Evolutionary conservation across 1,140 invertebrate species (phyloP).

Genomic region (Apis mellifera): DNA sequence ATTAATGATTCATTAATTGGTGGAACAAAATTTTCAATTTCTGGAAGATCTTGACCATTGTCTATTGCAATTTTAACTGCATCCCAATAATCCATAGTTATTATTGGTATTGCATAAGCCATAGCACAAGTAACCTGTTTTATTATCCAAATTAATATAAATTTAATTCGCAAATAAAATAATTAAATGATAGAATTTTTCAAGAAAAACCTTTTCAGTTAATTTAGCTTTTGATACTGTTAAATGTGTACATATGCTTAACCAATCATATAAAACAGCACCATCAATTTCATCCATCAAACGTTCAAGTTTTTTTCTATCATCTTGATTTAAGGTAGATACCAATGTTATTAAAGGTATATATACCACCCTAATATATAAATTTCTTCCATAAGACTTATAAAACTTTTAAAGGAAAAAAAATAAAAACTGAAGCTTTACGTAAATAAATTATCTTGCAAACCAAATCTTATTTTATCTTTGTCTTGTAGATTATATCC

Average conservation of each 20-base stretch:
- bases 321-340: constrained; percentile 43
- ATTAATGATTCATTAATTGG: constrained; percentile 14
- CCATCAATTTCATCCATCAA: constrained; percentile 51
- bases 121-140: constrained; percentile 83
- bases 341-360: constrained; percentile 43
- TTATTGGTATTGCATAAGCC: constrained; percentile 84
- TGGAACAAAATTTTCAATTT: constrained; percentile 1
- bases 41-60: constrained; percentile 3
- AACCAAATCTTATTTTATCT: constrained; percentile 62
- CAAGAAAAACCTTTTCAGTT: constrained; percentile 83
- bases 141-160: background rate
- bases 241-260: constrained; percentile 77
- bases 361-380: constrained; percentile 48
- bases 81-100: constrained; percentile 84
- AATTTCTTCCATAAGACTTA: background rate
- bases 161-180: background rate
- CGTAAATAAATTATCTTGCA: constrained; percentile 58
- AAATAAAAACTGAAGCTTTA: constrained; percentile 17
- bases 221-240: constrained; percentile 86
- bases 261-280: constrained; percentile 37
- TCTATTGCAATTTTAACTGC: constrained; percentile 78
- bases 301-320: constrained; percentile 16
- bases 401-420: background rate
- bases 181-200: background rate
- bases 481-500: constrained; percentile 31